Percentiles rank a stretch among this genome's conserved stretches.
Evolutionary conservation across 2,797 vertebrate species (phyloP).

Genomic region (Gallinago stenura): DNA sequence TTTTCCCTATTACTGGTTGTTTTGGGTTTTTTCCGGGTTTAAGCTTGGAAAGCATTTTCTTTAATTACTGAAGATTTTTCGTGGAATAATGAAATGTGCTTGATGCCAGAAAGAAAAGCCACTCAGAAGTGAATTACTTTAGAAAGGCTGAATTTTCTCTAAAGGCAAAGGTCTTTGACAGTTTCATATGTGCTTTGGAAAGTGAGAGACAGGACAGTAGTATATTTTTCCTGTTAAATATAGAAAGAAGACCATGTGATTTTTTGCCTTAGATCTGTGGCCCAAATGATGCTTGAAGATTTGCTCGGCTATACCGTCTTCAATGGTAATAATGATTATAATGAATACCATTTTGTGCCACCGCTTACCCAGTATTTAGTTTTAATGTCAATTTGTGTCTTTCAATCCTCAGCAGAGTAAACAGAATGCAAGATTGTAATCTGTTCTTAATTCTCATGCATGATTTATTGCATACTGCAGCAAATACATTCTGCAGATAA

Average conservation of each 20-base stretch:
- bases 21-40: background rate
- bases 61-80: background rate
- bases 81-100: background rate
- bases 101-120: background rate
- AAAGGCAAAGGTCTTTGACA: background rate
- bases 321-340: background rate
- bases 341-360: fast-evolving
- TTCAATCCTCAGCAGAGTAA: background rate
- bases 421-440: background rate
- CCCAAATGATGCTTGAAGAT: background rate
- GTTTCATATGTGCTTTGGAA: background rate
- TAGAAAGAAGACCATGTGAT: background rate
- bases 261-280: background rate
- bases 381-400: background rate
- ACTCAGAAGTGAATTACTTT: background rate
- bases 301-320: background rate
- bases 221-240: background rate
- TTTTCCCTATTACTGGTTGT: background rate
- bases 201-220: background rate
- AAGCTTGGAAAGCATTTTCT: background rate
- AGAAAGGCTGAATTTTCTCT: fast-evolving
- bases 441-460: background rate
- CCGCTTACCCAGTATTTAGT: fast-evolving
- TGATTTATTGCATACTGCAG: background rate
- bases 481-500: background rate